Percentiles rank a stretch among this genome's conserved stretches.
Conservation (phyloP, 2,888 invertebrate species). For the Caenorhabditis japonica region DNA sequence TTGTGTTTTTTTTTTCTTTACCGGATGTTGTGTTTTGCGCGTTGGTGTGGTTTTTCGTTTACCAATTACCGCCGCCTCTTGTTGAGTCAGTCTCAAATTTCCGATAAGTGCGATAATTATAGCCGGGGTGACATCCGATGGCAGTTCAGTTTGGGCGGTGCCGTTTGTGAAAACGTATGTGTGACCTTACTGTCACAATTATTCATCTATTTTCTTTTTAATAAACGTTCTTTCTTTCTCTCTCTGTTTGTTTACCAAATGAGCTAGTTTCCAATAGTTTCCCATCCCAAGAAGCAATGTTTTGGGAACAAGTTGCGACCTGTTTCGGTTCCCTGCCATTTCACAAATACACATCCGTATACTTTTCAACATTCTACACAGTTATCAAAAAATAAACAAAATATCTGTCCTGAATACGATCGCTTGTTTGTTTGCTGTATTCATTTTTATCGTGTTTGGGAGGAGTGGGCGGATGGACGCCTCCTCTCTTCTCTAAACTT, state of each 20-base stretch:
- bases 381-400: conserved; percentile 46
- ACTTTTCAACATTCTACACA: conserved; percentile 16
- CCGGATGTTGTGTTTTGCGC: conserved; percentile 43
- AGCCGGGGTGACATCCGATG: conserved; percentile 22
- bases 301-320: conserved; percentile 30
- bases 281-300: conserved; percentile 20
- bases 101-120: conserved; percentile 53
- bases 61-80: conserved; percentile 36
- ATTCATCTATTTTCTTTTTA: neutral
- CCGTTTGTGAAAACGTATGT: conserved; percentile 7
- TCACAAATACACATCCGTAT: conserved; percentile 3
- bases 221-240: neutral
- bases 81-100: conserved; percentile 52
- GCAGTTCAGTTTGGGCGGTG: conserved; percentile 8
- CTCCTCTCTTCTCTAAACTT: no score
- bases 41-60: neutral
- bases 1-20: conserved; percentile 5
- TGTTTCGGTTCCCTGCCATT: conserved; percentile 12
- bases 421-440: conserved; percentile 30
- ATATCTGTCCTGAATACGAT: conserved; percentile 35
- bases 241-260: no score
- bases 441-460: no score
- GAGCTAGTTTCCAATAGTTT: no score
- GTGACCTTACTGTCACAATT: conserved; percentile 50
- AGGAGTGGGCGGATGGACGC: no score